phyloP scores from a whole-genome alignment of 2,888 invertebrate species.

The Marasmarcha lunaedactyla region DNA sequence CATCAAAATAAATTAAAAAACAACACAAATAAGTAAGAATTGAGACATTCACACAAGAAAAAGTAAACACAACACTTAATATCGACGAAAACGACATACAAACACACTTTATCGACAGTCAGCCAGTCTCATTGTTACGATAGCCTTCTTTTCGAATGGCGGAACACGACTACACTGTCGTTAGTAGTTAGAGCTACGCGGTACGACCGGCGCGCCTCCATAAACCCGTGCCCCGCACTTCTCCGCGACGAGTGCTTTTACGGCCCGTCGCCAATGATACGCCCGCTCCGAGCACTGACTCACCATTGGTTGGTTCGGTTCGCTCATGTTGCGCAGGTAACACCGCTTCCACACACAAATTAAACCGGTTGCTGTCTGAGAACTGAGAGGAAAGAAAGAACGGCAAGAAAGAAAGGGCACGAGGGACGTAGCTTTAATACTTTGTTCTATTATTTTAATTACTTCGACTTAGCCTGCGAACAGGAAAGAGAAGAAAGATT shows the following conservation, averaged over 20 bases:
- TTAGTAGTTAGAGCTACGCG: slow-evolving; percentile 27
- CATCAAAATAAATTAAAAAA: slow-evolving; percentile 58
- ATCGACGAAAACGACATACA: slow-evolving; percentile 70
- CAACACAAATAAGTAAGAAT: slow-evolving; percentile 62
- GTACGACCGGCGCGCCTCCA: slow-evolving; percentile 34
- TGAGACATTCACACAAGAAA: slow-evolving; percentile 69
- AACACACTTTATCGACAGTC: slow-evolving; percentile 70
- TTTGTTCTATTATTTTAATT: slow-evolving; percentile 47
- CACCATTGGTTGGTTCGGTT: slow-evolving; percentile 45
- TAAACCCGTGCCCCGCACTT: slow-evolving; percentile 42
- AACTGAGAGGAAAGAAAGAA: slow-evolving; percentile 33
- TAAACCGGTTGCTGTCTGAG: slow-evolving; percentile 65
- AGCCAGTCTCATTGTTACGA: slow-evolving; percentile 61
- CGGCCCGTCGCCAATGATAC: slow-evolving; percentile 54
- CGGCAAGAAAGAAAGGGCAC: slow-evolving; percentile 61
- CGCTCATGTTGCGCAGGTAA: slow-evolving; percentile 9
- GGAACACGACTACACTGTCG: slow-evolving; percentile 49
- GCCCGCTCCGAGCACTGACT: slow-evolving; percentile 35
- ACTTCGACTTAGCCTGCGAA: slow-evolving; percentile 13
- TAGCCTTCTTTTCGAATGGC: slow-evolving; percentile 63
- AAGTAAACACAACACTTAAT: slow-evolving; percentile 70
- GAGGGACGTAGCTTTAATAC: slow-evolving; percentile 61
- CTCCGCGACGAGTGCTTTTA: slow-evolving; percentile 34
- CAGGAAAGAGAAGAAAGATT: too few species aligned
- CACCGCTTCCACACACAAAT: slow-evolving; percentile 59